These are phyloP conservation scores for Apostichopus leukothele DNA, from an alignment of 53 echinoderm and acorn worm genomes.

Conservation along the genomic window DNA sequence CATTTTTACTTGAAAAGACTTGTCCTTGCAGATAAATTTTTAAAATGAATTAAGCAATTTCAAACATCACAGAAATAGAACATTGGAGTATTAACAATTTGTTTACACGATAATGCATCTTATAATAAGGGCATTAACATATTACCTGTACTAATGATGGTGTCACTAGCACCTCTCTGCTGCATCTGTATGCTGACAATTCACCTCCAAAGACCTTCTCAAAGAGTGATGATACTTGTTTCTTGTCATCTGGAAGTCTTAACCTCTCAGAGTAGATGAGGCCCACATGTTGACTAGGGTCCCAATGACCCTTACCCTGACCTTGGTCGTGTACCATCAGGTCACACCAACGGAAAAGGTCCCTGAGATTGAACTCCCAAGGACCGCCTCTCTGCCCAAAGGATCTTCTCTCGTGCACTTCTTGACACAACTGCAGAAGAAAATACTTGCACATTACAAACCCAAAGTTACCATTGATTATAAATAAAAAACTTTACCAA, in stretches of 20 bases:
- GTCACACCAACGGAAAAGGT: conserved; percentile 99
- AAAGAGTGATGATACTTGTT: conserved; percentile 68
- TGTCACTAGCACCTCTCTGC: conserved; percentile 79
- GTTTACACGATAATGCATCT: no score
- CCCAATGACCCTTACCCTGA: conserved; percentile 51
- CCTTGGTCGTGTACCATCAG: conserved; percentile 88
- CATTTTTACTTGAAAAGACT: no score
- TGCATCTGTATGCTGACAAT: conserved; percentile 63
- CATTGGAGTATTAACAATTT: no score
- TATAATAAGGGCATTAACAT: no score
- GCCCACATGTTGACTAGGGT: conserved; percentile 88
- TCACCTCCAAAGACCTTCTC: conserved; percentile 60
- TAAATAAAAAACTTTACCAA: no score
- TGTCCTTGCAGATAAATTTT: no score
- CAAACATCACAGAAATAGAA: no score
- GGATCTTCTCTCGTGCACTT: conserved; percentile 69
- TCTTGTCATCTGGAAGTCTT: conserved; percentile 72
- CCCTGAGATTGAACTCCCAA: conserved; percentile 99
- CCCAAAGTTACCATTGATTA: no score
- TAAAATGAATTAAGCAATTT: no score
- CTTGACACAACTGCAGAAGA: conserved; percentile 66
- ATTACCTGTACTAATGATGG: conserved; percentile 73
- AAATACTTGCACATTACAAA: no score
- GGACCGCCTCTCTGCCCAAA: conserved; percentile 99
- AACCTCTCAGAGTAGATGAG: conserved; percentile 86